These are phyloP conservation scores for Sebastes wilsoni DNA, from an alignment of 2,797 vertebrate genomes.

Conservation along the genomic window DNA sequence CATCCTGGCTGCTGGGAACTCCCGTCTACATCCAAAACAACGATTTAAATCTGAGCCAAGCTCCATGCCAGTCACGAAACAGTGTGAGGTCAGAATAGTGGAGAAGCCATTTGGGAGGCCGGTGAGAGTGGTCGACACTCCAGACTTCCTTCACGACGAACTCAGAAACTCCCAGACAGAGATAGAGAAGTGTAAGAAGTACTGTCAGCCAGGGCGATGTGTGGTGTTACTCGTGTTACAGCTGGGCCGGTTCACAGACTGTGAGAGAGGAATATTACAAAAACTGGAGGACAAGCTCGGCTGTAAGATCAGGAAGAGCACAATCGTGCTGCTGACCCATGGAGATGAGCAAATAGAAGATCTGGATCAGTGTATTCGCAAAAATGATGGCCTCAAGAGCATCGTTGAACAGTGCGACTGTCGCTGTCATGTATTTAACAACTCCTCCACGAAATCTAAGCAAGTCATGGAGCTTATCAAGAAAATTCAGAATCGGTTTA, in stretches of 20 bases:
- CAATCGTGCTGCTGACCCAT: conserved; percentile 29
- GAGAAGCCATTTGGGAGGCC: accelerated
- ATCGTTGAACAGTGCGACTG: accelerated
- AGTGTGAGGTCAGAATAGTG: not conserved
- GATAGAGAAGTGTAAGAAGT: conserved; percentile 5
- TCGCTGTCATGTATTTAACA: not conserved
- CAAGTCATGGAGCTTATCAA: conserved; percentile 26
- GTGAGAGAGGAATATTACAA: conserved; percentile 2
- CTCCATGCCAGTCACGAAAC: conserved; percentile 1
- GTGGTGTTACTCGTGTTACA: conserved; percentile 29
- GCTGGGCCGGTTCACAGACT: not conserved
- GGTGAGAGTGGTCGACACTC: conserved; percentile 42
- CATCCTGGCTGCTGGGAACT: conserved; percentile 8
- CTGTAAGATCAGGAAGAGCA: not conserved
- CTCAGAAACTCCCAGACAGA: not conserved
- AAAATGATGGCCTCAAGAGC: accelerated
- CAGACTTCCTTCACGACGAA: conserved; percentile 21
- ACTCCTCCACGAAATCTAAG: not conserved
- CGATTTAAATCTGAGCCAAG: not conserved
- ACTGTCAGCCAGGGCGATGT: not conserved
- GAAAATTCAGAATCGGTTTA: not conserved
- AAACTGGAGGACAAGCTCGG: conserved; percentile 6
- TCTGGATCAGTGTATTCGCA: accelerated
- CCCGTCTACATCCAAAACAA: accelerated
- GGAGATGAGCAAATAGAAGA: not conserved